phyloP scores from a whole-genome alignment of 2,113 vertebrate genomes.

The Megaptera novaeangliae region DNA sequence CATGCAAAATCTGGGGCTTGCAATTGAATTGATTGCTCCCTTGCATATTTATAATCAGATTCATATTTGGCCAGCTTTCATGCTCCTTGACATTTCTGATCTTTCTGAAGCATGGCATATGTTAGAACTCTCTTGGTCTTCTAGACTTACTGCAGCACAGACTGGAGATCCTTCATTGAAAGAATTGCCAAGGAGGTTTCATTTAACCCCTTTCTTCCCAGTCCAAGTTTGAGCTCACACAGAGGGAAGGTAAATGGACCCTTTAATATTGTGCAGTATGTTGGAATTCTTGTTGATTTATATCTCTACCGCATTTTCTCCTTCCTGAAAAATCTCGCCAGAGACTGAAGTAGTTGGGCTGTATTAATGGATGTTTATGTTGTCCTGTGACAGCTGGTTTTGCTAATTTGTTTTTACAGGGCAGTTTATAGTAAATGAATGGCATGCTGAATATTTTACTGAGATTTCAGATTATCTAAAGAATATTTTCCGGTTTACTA shows the following conservation, averaged over 20 bases:
- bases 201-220: constrained; percentile 16
- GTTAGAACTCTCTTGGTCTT: neutral
- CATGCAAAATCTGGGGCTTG: neutral
- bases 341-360: constrained; percentile 42
- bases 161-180: neutral
- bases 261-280: neutral
- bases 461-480: constrained; percentile 84
- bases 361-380: constrained; percentile 74
- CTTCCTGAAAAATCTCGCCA: neutral
- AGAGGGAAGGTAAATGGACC: neutral
- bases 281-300: neutral
- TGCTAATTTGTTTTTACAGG: constrained; percentile 84
- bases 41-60: constrained; percentile 19
- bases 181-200: neutral
- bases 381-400: constrained; percentile 81
- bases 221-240: neutral
- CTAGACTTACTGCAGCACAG: neutral
- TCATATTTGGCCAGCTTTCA: constrained; percentile 1
- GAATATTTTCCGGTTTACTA: constrained; percentile 84
- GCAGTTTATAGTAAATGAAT: constrained; percentile 81
- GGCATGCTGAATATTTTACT: constrained; percentile 81
- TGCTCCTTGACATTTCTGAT: constrained; percentile 37
- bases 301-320: neutral
- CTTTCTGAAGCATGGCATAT: neutral
- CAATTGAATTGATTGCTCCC: neutral